phyloP scores from a whole-genome alignment of 2,113 vertebrate genomes.

The Mustelus asterias region DNA sequence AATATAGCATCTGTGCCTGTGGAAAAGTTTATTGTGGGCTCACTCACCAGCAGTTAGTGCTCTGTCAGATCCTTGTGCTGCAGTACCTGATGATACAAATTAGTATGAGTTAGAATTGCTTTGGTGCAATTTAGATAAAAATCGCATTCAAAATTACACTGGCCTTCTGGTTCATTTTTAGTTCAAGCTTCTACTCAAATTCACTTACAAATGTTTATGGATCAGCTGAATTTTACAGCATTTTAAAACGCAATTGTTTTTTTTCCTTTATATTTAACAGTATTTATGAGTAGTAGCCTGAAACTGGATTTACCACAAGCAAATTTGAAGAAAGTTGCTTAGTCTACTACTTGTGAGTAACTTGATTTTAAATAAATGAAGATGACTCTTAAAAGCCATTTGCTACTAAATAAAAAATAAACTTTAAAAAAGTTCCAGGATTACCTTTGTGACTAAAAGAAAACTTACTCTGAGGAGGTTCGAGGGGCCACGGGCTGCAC shows the following conservation, averaged over 20 bases:
- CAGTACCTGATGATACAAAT: background rate
- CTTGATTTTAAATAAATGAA: background rate
- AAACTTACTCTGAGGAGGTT: no score
- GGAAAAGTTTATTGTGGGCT: background rate
- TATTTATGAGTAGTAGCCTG: background rate
- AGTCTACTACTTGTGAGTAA: background rate
- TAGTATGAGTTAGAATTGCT: background rate
- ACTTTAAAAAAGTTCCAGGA: no score
- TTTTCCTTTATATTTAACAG: no score
- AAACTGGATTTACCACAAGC: background rate
- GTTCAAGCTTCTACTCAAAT: no score
- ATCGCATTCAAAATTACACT: background rate
- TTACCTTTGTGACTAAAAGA: no score
- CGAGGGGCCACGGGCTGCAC: no score
- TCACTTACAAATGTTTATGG: no score
- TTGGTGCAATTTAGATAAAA: background rate
- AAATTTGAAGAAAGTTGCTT: background rate
- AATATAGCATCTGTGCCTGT: background rate
- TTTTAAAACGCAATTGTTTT: no score
- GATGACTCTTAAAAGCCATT: background rate
- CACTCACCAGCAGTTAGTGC: background rate
- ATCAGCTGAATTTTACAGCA: no score
- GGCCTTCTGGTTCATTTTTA: no score
- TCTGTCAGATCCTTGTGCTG: background rate
- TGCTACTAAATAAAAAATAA: background rate